Evolutionary conservation across 1,140 invertebrate species (phyloP), one percentile per base, ranked within the genome.

Genomic region (Dinoponera quadriceps): DNA sequence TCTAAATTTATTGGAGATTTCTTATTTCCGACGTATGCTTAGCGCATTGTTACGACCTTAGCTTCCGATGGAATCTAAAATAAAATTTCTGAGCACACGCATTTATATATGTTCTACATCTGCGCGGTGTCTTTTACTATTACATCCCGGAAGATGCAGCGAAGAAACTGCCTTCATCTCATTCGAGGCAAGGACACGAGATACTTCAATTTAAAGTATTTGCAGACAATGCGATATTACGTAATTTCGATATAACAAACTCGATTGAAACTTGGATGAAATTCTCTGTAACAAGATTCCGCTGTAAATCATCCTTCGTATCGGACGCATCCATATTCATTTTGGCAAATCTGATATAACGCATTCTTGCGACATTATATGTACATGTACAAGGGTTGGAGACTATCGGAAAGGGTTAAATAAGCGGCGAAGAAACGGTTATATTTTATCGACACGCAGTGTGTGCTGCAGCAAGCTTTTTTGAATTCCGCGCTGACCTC

Each of bases 401-500:
- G 51, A 48, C 48, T 60, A 65, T 71, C 44, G 65, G 59, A 78
- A 66, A 57, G 22, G 11, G 57, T 62, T 86, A 86, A 82, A 86
- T 82, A 38, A 49, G 9, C 55, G 51, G 66, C 33, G 18, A 38
- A 51, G 18, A 87, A 87, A 87, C 71, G 66, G 65, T 86, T 86
- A 77, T 71, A 33, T 66, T 81, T 49, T 87, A 85, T 83, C 38
- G 78, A 82, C 54, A 51, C 65, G 54, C 9, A 44, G 3, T 72
- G 68, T 68, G 3, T 72, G 68, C 74, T 49, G 54, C 66, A 54
- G 57, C 66, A 66, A 86, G 85, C 84, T 86, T 83, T 82, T 83
- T 77, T 66, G 57, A 86, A 87, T 86, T 77, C 68, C 60, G 27
- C 59, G 18, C 25, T 87, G 85, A 83, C 85, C 80, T 60, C 51